A percentile compares a stretch with the other conserved stretches of the same genome.
Evolutionary conservation across 2,888 invertebrate genomes (phyloP).

Genomic region (Syritta pipiens): DNA sequence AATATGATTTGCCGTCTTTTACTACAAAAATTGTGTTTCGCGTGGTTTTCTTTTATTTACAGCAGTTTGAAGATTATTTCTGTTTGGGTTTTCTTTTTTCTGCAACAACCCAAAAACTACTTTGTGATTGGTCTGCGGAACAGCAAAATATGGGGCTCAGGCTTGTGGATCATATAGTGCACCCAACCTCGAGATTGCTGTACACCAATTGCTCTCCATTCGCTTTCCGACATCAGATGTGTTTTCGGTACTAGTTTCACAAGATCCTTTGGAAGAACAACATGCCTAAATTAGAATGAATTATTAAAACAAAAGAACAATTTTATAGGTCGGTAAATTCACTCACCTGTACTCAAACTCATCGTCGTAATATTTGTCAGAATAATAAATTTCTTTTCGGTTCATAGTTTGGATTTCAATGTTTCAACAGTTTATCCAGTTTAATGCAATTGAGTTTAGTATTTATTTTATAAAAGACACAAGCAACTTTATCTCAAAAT

Average conservation of each 20-base stretch:
- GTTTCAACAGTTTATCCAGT: no score
- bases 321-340: not conserved
- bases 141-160: constrained; percentile 94
- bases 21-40: not conserved
- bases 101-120: constrained; percentile 2
- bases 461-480: no score
- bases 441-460: no score
- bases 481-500: not conserved
- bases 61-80: not conserved
- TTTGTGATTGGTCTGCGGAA: constrained; percentile 87
- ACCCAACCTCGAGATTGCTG: constrained; percentile 98
- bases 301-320: not conserved
- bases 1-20: constrained; percentile 5
- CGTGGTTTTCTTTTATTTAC: constrained; percentile 17
- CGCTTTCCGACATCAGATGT: constrained; percentile 94
- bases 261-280: constrained; percentile 95
- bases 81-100: not conserved
- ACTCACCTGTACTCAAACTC: constrained; percentile 94
- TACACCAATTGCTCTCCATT: constrained; percentile 96
- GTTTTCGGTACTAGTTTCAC: constrained; percentile 94
- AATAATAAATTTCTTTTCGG: constrained; percentile 91
- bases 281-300: constrained; percentile 85
- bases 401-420: constrained; percentile 80
- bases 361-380: constrained; percentile 95
- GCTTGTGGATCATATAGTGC: constrained; percentile 97